A percentile compares a stretch with the other conserved stretches of the same genome.
phyloP scores from a whole-genome alignment of 2,888 invertebrate genomes.

The Incurvaria masculella region DNA sequence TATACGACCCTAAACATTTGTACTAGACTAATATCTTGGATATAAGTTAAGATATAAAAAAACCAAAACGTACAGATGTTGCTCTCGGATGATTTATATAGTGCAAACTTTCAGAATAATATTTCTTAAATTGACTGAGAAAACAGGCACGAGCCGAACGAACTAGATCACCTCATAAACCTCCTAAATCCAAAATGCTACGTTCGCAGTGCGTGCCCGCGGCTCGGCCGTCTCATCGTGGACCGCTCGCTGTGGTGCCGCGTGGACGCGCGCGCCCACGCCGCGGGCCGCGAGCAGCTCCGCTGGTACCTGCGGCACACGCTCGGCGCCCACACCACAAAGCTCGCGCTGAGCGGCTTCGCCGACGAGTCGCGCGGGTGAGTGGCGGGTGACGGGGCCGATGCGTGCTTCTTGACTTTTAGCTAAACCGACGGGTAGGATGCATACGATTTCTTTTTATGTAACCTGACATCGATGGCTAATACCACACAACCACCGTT shows the following conservation, averaged over 20 bases:
- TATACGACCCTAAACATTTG: too few relatives aligned
- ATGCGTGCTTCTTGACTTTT: too few relatives aligned
- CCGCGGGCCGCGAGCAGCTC: slow-evolving; percentile 28
- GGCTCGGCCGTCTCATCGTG: slow-evolving; percentile 38
- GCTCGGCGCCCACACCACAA: slow-evolving; percentile 35
- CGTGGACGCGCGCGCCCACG: slow-evolving; percentile 38
- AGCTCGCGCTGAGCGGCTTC: slow-evolving; percentile 27
- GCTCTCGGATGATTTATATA: neutral
- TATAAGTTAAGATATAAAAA: too few relatives aligned
- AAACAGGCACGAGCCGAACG: too few relatives aligned
- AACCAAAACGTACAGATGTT: neutral
- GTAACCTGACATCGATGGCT: too few relatives aligned
- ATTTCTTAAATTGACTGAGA: too few relatives aligned
- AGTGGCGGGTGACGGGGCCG: too few relatives aligned
- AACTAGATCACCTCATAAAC: neutral
- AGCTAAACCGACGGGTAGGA: too few relatives aligned
- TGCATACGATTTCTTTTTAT: too few relatives aligned
- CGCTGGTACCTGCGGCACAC: slow-evolving; percentile 35
- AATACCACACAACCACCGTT: too few relatives aligned
- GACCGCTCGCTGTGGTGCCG: slow-evolving; percentile 53
- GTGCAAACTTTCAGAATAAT: neutral
- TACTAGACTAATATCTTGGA: too few relatives aligned
- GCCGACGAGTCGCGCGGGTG: slow-evolving; percentile 27
- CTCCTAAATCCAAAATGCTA: neutral
- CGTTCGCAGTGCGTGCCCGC: slow-evolving; percentile 40